These are phyloP conservation scores for Urocolius indicus DNA, from an alignment of 2,113 vertebrate genomes.

Conservation along the genomic window DNA sequence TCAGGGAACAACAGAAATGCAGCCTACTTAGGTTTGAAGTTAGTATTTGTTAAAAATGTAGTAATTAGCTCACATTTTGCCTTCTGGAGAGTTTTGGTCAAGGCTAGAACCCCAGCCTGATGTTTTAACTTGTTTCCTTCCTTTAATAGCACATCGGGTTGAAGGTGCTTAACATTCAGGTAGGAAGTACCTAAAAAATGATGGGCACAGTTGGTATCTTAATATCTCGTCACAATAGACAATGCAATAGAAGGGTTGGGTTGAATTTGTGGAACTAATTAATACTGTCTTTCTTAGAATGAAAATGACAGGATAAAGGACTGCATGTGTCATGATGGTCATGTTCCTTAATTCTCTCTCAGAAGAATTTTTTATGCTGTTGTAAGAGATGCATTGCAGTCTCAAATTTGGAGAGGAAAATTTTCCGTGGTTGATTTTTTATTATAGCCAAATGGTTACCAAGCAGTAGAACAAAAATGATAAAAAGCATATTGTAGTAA, in stretches of 20 bases:
- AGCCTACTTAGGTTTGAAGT: not conserved
- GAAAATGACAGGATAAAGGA: not conserved
- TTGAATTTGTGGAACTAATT: not conserved
- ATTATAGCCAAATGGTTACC: not conserved
- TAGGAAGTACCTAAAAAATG: not conserved
- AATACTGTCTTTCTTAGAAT: not conserved
- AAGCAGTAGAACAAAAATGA: not conserved
- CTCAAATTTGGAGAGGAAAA: not conserved
- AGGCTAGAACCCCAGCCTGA: not conserved
- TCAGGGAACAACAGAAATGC: not conserved
- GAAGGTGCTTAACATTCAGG: not conserved
- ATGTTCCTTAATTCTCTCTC: not conserved
- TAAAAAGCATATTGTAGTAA: not conserved
- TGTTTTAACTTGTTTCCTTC: not conserved
- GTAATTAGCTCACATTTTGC: not conserved
- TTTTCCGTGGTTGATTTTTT: not conserved
- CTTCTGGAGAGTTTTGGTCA: not conserved
- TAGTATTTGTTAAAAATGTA: not conserved
- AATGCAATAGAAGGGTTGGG: not conserved
- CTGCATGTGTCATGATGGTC: not conserved
- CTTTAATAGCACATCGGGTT: not conserved
- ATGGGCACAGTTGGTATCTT: not conserved
- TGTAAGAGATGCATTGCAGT: not conserved
- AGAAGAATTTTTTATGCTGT: not conserved
- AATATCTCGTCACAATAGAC: not conserved